Evolutionary conservation across 1,140 invertebrate genomes (phyloP), one percentile per base, ranked within the genome.

Genomic region (Eumeta japonica): DNA sequence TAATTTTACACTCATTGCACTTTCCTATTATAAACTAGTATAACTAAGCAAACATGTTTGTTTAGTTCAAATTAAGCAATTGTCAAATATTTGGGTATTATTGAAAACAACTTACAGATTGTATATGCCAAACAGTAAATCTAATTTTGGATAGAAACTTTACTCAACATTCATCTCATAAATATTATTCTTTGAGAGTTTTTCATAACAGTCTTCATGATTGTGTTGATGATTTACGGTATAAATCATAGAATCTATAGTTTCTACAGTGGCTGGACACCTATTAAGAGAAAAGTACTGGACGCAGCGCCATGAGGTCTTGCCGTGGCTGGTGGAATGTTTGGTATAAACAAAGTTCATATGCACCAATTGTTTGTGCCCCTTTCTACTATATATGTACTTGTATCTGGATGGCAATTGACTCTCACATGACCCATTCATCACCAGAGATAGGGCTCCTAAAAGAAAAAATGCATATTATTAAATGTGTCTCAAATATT

Each of bases 261-360:
- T 77, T 45, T 76, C 73, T 0, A 75, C 68, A 0, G 75, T 77
- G 0, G 75, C 75, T 10, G 75, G 75, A 51, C 75, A 77, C 38
- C 70, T 45, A 36, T 77, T 76, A 2, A 77, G 45, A 3, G 73
- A 73, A 43, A 76, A 77, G 44, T 77, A 77, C 39, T 77, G 75
- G 1, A 77, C 73, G 51, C 75, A 77, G 17, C 75, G 42, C 75
- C 75, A 77, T 1, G 71, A 75, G 0, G 75, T 77, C 44, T 77
- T 77, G 1, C 75, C 73, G 34, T 77, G 67, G n/a, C 64, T 75
- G 3, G 75, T 77, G 3, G 75, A 77, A 46, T 77, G 75, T 52
- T 77, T 77, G 10, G 75, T 77, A 41, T 75, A 76, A 11, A 77
- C 71, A 55, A 75, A 77, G 48, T 76, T 76, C 62, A 64, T 68